These are phyloP conservation scores for Caenorhabditis panamensis DNA, from an alignment of 2,888 invertebrate genomes.

Conservation along the genomic window DNA sequence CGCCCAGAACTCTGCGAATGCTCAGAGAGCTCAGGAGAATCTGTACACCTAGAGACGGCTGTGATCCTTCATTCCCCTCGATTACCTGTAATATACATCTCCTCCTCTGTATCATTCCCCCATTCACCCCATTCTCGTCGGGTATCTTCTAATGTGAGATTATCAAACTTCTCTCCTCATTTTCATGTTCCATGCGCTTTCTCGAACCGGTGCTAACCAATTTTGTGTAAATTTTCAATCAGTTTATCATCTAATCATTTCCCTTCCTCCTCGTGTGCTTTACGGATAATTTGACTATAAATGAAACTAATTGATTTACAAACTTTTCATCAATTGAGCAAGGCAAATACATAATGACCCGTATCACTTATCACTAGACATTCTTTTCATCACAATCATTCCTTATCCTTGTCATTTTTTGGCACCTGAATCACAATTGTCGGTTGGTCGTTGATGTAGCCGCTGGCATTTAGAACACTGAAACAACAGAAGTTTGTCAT, in stretches of 20 bases:
- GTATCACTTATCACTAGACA: neutral
- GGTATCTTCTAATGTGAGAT: neutral
- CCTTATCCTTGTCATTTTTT: neutral
- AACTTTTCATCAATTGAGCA: no score
- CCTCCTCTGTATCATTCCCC: neutral
- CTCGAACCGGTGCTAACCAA: constrained; percentile 36
- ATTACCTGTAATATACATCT: neutral
- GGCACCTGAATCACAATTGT: constrained; percentile 41
- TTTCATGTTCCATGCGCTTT: constrained; percentile 22
- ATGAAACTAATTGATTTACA: no score
- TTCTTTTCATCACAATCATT: neutral
- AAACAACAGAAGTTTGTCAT: constrained; percentile 3
- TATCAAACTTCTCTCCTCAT: neutral
- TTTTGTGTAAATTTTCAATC: constrained; percentile 12
- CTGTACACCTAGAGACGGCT: constrained; percentile 36
- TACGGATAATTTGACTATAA: constrained; percentile 44
- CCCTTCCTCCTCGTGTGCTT: constrained; percentile 20
- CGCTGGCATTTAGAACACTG: constrained; percentile 54
- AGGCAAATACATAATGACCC: no score
- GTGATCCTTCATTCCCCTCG: neutral
- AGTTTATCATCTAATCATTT: neutral
- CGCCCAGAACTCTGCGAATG: constrained; percentile 43
- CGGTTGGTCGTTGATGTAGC: constrained; percentile 45
- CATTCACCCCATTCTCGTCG: neutral
- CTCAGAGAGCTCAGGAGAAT: constrained; percentile 54